phyloP scores from a whole-genome alignment of 2,797 vertebrate genomes.

The Sebastes goodei region DNA sequence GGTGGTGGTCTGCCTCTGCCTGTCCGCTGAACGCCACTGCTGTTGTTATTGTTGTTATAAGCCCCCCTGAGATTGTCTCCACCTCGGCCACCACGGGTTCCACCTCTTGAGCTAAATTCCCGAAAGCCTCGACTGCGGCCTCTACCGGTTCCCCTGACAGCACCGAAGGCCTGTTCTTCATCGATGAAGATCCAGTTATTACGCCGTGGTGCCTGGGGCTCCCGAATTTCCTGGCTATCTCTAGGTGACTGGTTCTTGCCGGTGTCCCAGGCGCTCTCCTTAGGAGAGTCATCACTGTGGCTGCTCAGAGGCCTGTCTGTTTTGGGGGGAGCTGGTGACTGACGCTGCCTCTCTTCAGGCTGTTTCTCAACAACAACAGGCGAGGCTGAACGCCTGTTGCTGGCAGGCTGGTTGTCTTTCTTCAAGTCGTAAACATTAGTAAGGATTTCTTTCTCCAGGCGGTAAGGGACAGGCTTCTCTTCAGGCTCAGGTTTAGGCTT shows the following conservation, averaged over 20 bases:
- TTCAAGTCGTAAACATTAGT: constrained; percentile 87
- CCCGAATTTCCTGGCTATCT: constrained; percentile 80
- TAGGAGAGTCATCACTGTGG: constrained; percentile 78
- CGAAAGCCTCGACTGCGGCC: constrained; percentile 91
- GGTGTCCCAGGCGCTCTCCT: constrained; percentile 84
- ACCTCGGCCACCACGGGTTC: constrained; percentile 68
- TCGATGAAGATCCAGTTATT: constrained; percentile 99
- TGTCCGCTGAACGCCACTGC: constrained; percentile 72
- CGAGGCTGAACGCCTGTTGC: constrained; percentile 73
- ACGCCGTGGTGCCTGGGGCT: constrained; percentile 87
- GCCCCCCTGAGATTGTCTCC: constrained; percentile 70
- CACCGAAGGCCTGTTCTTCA: constrained; percentile 95
- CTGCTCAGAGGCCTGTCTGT: constrained; percentile 78
- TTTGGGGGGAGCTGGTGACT: constrained; percentile 73
- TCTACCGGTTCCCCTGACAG: constrained; percentile 85
- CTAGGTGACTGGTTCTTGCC: constrained; percentile 74
- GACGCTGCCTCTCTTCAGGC: constrained; percentile 67
- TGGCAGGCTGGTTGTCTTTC: constrained; percentile 81
- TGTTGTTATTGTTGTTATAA: constrained; percentile 64
- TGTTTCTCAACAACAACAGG: constrained; percentile 83
- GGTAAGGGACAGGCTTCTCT: constrained; percentile 85
- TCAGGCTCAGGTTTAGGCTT: constrained; percentile 90
- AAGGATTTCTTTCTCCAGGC: constrained; percentile 86
- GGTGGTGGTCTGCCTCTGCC: constrained; percentile 84
- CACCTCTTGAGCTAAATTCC: constrained; percentile 90